Percentiles rank a stretch among this genome's conserved stretches.
phyloP scores from a whole-genome alignment of 2,113 vertebrate species.

The Vireo altiloquus region DNA sequence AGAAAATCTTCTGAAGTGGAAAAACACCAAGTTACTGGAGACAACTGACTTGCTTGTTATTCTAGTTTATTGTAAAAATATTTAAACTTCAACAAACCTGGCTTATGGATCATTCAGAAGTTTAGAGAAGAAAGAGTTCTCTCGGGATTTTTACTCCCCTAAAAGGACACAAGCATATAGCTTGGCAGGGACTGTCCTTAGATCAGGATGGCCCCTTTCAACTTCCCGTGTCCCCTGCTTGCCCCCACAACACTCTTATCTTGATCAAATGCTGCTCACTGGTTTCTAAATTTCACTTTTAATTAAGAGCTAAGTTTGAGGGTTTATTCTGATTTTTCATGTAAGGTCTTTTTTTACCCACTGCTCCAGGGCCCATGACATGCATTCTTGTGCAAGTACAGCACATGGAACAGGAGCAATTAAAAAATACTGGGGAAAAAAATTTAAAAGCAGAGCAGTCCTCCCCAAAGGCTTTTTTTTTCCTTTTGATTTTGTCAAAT shows the following conservation, averaged over 20 bases:
- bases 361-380: background rate
- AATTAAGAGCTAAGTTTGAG: background rate
- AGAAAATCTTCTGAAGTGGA: background rate
- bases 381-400: background rate
- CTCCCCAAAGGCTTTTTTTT: background rate
- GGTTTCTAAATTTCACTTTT: background rate
- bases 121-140: background rate
- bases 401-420: background rate
- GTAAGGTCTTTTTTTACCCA: accelerated
- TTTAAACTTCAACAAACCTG: background rate
- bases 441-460: background rate
- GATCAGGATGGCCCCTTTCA: background rate
- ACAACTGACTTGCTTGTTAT: background rate
- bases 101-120: background rate
- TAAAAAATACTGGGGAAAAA: background rate
- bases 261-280: background rate
- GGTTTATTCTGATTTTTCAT: background rate
- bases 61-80: background rate
- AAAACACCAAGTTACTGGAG: background rate
- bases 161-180: background rate
- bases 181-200: background rate
- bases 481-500: background rate
- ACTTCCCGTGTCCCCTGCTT: background rate
- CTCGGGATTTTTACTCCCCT: background rate
- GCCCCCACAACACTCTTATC: background rate